Base-by-base conservation (phyloP, 2,113 vertebrate genomes). In the Poeciliopsis occidentalis region DNA sequence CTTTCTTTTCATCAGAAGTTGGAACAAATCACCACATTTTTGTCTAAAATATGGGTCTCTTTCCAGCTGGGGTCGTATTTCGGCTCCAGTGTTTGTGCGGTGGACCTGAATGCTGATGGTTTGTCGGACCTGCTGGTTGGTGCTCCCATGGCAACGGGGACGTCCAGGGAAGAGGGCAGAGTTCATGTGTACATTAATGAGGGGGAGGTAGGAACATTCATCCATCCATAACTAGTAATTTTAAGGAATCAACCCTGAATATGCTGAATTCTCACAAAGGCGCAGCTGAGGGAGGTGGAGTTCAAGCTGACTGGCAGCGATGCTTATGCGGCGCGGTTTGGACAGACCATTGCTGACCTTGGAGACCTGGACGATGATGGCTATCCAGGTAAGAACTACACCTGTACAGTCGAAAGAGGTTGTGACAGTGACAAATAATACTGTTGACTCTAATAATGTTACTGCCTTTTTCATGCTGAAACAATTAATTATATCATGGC, bases 311-410 rank as follows among this genome's bases (percentile, higher is more conserved):
- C 80, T 0, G 98, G 98, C 73, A 96, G 95, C 31, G 90, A 96
- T 74, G 93, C 94, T 0, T 96, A 97, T 0, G 96, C 96, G 5
- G 96, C 97, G 1, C 95, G 97, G 26, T 99, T 99, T 88, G 98
- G 98, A 63, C 96, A 98, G 88, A 94, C 95, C 74, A 97, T 99
- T 76, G 91, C 94, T 69, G 95, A 94, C 87, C 94, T 99, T 64
- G 98, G 98, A 31, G 98, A 99, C 93, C 92, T 99, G 64, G 97
- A 99, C 69, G 95, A 97, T 10, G 97, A 99, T 66, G 97, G 97
- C 26, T 97, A 95, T 93, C 92, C 95, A 87, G 98, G 98, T 98
- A 95, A 81, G 12, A 0, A 19, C 19, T 29, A 60, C 34, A 51
- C 34, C 27, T 29, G 3, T 34, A 76, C 4, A 22, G 10, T n/a